Conservation (phyloP, 1,140 invertebrate species). For the Leptinotarsa defecta region DNA sequence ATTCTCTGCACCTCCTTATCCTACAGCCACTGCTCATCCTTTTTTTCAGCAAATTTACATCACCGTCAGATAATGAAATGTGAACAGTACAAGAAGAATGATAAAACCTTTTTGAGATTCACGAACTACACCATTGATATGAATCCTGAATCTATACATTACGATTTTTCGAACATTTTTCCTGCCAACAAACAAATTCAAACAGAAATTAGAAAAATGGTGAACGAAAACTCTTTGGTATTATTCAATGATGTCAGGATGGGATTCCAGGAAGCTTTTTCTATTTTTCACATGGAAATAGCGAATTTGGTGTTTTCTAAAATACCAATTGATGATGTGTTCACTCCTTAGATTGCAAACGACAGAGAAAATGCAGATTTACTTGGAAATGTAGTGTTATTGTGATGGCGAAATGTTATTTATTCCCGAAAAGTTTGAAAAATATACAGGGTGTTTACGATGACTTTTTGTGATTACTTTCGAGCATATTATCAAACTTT, state of each 20-base stretch:
- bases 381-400: no score
- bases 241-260: conserved; percentile 39
- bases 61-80: conserved; percentile 39
- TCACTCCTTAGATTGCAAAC: background rate
- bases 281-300: conserved; percentile 51
- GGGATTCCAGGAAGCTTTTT: conserved; percentile 51
- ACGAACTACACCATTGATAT: conserved; percentile 32
- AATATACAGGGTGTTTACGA: no score
- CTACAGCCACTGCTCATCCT: no score
- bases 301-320: background rate
- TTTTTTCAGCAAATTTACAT: background rate
- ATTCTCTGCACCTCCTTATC: no score
- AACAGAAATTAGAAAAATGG: conserved; percentile 36
- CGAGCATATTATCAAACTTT: no score
- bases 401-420: no score
- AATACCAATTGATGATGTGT: background rate
- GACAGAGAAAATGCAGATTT: no score
- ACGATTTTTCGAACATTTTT: conserved; percentile 42
- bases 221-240: conserved; percentile 44
- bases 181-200: conserved; percentile 40
- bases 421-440: no score
- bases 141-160: conserved; percentile 27
- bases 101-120: conserved; percentile 31
- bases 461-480: no score
- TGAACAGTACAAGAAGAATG: conserved; percentile 43